Evolutionary conservation across 2,888 invertebrate genomes (phyloP).

Genomic region (Oegoconia quadripuncta): DNA sequence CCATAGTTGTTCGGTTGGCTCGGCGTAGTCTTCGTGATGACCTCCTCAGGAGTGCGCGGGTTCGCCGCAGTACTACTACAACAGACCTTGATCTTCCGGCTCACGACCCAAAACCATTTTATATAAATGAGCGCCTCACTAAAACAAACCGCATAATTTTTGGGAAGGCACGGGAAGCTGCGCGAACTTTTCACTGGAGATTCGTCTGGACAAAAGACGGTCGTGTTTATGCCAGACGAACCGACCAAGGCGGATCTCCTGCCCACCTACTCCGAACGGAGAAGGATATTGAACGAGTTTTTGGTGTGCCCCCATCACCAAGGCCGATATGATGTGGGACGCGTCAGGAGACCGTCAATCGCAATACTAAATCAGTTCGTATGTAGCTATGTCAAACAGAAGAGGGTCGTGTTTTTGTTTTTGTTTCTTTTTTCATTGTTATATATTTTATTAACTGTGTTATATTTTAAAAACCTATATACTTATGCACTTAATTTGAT

Average conservation of each 20-base stretch:
- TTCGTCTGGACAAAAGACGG: too few species aligned
- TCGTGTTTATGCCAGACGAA: not conserved
- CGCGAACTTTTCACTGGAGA: slow-evolving; percentile 3
- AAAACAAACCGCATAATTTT: slow-evolving; percentile 6
- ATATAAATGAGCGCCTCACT: slow-evolving; percentile 9
- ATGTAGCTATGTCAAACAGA: too few species aligned
- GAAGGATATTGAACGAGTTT: not conserved
- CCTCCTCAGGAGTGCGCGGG: slow-evolving; percentile 14
- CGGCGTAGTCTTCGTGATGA: slow-evolving; percentile 15
- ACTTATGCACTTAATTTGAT: too few species aligned
- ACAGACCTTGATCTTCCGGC: slow-evolving; percentile 8
- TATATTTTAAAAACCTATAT: too few species aligned
- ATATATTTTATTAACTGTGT: too few species aligned
- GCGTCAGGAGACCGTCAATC: too few species aligned
- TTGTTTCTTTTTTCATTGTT: too few species aligned
- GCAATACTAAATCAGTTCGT: too few species aligned
- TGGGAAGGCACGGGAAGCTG: slow-evolving; percentile 3
- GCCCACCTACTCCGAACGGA: not conserved
- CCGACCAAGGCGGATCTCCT: not conserved
- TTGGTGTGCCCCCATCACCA: too few species aligned
- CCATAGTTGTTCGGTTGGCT: slow-evolving; percentile 12
- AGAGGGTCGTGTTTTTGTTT: too few species aligned
- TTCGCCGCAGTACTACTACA: slow-evolving; percentile 12
- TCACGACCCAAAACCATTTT: not conserved
- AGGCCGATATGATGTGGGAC: too few species aligned